Conservation (phyloP, 2,888 invertebrate species). For the Oasisia sp. region DNA sequence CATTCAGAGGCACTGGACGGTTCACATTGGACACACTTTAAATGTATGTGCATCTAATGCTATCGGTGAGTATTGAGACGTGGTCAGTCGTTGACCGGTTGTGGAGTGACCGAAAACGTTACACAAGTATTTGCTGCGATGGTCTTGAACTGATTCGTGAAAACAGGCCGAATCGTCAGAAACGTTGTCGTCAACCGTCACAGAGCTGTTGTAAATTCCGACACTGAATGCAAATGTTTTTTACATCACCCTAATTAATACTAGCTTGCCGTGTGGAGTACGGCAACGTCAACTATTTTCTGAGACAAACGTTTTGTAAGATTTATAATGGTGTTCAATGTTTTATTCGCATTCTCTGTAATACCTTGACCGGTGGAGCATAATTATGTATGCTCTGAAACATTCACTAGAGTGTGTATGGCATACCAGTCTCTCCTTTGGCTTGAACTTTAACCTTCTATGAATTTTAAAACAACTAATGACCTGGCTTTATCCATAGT, state of each 20-base stretch:
- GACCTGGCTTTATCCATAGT: neutral
- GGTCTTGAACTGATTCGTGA: neutral
- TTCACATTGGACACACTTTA: neutral
- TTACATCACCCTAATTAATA: neutral
- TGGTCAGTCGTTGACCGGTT: neutral
- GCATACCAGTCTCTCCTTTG: neutral
- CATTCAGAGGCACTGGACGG: neutral
- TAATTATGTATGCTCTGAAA: neutral
- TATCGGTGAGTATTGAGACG: neutral
- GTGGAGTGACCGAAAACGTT: neutral
- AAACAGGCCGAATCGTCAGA: neutral
- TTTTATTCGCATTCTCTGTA: neutral
- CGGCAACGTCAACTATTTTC: neutral
- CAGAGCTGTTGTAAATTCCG: neutral
- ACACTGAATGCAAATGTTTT: neutral
- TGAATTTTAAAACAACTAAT: neutral
- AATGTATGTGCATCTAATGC: neutral
- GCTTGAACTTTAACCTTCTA: neutral
- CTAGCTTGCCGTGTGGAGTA: neutral
- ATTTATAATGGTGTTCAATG: neutral
- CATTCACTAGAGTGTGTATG: neutral
- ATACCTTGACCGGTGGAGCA: neutral
- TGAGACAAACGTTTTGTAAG: constrained; percentile 8
- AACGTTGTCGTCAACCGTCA: neutral
- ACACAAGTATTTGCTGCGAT: constrained; percentile 5